A percentile compares a stretch with the other conserved stretches of the same genome.
Conservation (phyloP, 2,888 invertebrate genomes). For the Dorcus parallelipipedus region DNA sequence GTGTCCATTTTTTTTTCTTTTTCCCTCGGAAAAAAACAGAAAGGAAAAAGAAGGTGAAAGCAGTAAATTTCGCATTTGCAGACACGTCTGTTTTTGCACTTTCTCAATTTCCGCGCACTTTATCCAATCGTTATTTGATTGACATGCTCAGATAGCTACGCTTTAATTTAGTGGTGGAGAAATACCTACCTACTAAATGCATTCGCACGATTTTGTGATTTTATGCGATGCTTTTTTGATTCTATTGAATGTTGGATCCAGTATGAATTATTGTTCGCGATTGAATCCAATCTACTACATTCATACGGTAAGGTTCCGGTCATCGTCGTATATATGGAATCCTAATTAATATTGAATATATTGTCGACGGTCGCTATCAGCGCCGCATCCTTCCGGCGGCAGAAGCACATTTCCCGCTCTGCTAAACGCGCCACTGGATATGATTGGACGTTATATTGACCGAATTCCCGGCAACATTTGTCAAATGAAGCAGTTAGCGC, state of each 20-base stretch:
- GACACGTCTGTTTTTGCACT: neutral
- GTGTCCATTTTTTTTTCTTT: neutral
- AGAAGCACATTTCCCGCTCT: slow-evolving; percentile 30
- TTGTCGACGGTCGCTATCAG: slow-evolving; percentile 32
- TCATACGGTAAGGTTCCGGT: slow-evolving; percentile 29
- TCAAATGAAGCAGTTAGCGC: slow-evolving; percentile 5
- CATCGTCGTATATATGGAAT: slow-evolving; percentile 29
- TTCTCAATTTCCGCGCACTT: slow-evolving; percentile 2
- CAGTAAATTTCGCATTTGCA: slow-evolving; percentile 1
- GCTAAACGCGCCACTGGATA: slow-evolving; percentile 22
- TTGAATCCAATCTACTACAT: slow-evolving; percentile 2
- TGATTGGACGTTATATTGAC: slow-evolving; percentile 17
- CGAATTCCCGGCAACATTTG: slow-evolving; percentile 11
- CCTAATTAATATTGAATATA: slow-evolving; percentile 33
- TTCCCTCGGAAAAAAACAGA: neutral
- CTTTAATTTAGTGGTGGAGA: neutral
- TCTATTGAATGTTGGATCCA: too few species aligned
- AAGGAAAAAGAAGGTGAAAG: neutral
- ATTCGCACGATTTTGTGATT: too few species aligned
- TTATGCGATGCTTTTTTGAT: too few species aligned
- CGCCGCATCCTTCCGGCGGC: slow-evolving; percentile 32
- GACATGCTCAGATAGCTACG: neutral
- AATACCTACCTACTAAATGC: neutral
- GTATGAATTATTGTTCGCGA: too few species aligned
- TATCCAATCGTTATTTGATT: neutral